Evolutionary conservation across 2,113 vertebrate species (phyloP).

Genomic region (Nettapus auritus): DNA sequence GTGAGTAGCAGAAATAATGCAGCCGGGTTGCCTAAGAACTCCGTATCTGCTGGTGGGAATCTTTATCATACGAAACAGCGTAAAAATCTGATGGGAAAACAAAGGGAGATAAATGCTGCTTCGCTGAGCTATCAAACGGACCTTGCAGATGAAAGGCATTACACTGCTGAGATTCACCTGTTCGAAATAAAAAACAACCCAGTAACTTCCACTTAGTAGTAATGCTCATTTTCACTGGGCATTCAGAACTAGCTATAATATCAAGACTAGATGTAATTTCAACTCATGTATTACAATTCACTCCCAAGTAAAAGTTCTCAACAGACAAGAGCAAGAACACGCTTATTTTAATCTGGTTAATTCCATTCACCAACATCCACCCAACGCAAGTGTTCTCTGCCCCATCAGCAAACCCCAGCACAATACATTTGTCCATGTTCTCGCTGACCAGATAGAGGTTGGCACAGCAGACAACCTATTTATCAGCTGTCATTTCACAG

Average conservation of each 20-base stretch:
- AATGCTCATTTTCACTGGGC: not conserved
- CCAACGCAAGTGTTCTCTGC: accelerated
- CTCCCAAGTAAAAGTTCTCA: not conserved
- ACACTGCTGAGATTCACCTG: not conserved
- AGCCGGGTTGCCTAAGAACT: not conserved
- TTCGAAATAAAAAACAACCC: not conserved
- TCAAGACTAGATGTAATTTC: not conserved
- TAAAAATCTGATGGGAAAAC: not conserved
- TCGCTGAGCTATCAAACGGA: not conserved
- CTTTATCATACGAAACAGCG: not conserved
- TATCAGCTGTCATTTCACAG: accelerated
- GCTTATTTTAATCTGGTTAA: not conserved
- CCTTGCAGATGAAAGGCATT: not conserved
- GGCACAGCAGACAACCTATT: not conserved
- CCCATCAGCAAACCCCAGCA: not conserved
- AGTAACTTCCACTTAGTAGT: not conserved
- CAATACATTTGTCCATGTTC: not conserved
- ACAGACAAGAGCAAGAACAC: not conserved
- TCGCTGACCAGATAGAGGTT: not conserved
- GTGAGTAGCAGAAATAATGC: not conserved
- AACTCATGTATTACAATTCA: not conserved
- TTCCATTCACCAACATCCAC: not conserved
- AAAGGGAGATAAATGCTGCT: not conserved
- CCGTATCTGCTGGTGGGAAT: not conserved
- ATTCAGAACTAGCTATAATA: not conserved